Percentiles rank a stretch among this genome's conserved stretches.
These are phyloP conservation scores for Gymnothorax javanicus DNA, from an alignment of 2,797 vertebrate genomes.

Conservation along the genomic window DNA sequence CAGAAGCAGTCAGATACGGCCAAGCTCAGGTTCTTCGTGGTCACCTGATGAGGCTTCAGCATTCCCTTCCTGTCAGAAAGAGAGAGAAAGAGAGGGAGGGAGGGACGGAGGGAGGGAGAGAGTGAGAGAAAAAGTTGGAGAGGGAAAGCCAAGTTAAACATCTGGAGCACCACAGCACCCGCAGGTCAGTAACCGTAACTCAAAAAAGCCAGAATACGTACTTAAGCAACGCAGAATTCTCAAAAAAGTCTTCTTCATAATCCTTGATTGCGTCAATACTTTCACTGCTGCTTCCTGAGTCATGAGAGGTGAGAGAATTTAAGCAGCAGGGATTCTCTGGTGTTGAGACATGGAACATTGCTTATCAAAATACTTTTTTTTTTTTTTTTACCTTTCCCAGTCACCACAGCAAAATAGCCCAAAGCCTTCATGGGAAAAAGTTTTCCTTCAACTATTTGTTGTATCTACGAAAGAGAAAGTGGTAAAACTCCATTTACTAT, in stretches of 20 bases:
- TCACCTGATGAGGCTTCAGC: conserved; percentile 97
- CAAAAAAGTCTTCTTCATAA: conserved; percentile 97
- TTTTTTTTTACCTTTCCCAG: conserved; percentile 86
- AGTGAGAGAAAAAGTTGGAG: background rate
- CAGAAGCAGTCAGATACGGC: conserved; percentile 98
- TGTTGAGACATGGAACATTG: background rate
- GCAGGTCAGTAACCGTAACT: background rate
- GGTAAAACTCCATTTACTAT: background rate
- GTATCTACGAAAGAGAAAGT: conserved; percentile 81
- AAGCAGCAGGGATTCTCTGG: background rate
- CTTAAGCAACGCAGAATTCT: conserved; percentile 91
- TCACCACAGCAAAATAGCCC: conserved; percentile 98
- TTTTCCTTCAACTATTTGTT: conserved; percentile 97
- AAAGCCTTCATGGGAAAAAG: conserved; percentile 98
- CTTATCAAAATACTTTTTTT: background rate
- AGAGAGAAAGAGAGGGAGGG: background rate
- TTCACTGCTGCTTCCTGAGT: conserved; percentile 87
- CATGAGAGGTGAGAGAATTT: conserved; percentile 19
- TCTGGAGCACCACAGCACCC: background rate
- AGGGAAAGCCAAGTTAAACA: background rate
- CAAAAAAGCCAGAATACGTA: conserved; percentile 54
- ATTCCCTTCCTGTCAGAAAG: conserved; percentile 82
- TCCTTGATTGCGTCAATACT: conserved; percentile 98
- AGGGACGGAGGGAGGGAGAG: background rate
- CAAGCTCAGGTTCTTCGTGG: conserved; percentile 96